phyloP scores from a whole-genome alignment of 1,140 invertebrate genomes.

The Papilio dardanus region DNA sequence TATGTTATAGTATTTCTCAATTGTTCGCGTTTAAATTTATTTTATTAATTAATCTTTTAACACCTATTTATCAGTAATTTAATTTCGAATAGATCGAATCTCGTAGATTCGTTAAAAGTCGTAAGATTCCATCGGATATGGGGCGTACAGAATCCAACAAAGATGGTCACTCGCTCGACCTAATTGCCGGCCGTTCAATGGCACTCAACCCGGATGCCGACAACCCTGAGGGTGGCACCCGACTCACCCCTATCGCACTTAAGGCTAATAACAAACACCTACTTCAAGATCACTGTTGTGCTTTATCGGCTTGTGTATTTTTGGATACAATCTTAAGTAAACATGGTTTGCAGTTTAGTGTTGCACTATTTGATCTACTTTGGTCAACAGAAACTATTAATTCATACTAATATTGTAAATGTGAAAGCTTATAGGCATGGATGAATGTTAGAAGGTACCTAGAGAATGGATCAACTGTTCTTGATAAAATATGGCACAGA shows the following conservation, averaged over 20 bases:
- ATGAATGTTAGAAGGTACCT: no score
- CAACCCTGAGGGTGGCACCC: constrained; percentile 41
- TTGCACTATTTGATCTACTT: no score
- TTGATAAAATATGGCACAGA: no score
- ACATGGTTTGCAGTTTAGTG: neutral
- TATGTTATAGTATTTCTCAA: no score
- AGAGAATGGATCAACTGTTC: no score
- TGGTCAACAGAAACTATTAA: no score
- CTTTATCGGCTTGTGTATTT: constrained; percentile 22
- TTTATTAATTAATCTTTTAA: constrained; percentile 8
- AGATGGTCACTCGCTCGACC: constrained; percentile 56
- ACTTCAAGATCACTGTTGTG: constrained; percentile 31
- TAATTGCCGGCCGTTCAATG: constrained; percentile 66
- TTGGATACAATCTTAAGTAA: constrained; percentile 10
- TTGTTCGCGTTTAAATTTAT: neutral
- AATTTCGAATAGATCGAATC: neutral
- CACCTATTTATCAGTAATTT: neutral
- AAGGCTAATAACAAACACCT: constrained; percentile 45
- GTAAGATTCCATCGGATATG: constrained; percentile 42
- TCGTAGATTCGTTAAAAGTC: constrained; percentile 21
- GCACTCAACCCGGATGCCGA: constrained; percentile 62
- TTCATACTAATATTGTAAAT: no score
- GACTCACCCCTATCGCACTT: constrained; percentile 37
- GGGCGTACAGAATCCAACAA: constrained; percentile 45
- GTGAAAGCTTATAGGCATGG: no score